Evolutionary conservation across 1,140 invertebrate genomes (phyloP).

Genomic region (Coenobita brevimanus): DNA sequence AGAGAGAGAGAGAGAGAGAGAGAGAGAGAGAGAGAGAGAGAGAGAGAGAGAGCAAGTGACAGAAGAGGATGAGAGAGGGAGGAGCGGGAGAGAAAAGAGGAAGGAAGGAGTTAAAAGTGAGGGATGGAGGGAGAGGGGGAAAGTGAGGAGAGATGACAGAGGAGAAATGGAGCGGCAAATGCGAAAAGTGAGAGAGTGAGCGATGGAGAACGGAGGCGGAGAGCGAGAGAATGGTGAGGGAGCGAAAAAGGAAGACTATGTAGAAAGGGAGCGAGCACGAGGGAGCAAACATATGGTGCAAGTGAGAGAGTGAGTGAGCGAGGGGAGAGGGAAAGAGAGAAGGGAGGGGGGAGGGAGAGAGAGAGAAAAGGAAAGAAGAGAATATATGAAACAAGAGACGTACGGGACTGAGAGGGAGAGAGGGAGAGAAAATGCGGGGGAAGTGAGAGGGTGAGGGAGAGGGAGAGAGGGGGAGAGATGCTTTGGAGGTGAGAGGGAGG

Average conservation of each 20-base stretch:
- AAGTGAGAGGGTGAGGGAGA: background rate
- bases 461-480: conserved; percentile 1
- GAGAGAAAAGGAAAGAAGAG: no score
- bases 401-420: background rate
- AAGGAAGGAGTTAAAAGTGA: background rate
- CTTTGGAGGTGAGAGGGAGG: no score
- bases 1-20: no score
- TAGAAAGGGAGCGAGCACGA: background rate
- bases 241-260: background rate
- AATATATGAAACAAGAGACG: background rate
- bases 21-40: no score
- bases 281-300: background rate
- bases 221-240: background rate
- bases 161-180: background rate
- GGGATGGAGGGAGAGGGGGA: conserved; percentile 12
- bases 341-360: no score
- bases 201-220: background rate
- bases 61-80: no score
- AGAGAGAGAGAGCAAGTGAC: no score
- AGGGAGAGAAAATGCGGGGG: background rate
- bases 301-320: background rate
- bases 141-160: background rate
- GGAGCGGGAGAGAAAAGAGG: no score
- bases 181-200: background rate
- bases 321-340: conserved; percentile 9